These are phyloP conservation scores for Zaprionus ghesquierei DNA, from an alignment of 1,140 invertebrate genomes.

Conservation along the genomic window DNA sequence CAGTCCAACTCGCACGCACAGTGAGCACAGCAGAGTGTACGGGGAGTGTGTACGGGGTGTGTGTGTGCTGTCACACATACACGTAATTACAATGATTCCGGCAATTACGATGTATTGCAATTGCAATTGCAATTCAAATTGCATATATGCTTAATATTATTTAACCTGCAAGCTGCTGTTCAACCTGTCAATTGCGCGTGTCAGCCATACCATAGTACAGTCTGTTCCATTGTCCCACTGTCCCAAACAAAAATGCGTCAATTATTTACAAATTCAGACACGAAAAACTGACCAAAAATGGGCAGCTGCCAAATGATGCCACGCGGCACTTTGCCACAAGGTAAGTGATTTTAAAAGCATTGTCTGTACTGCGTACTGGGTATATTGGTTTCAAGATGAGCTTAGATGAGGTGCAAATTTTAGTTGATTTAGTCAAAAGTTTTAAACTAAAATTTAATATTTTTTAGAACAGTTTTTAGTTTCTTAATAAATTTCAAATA, in stretches of 20 bases:
- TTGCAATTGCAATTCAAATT: constrained; percentile 52
- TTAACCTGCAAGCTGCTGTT: constrained; percentile 46
- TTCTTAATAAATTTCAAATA: too few species aligned
- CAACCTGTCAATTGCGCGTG: constrained; percentile 21
- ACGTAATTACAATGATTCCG: constrained; percentile 72
- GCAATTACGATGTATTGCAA: constrained; percentile 67
- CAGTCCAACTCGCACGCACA: constrained; percentile 8
- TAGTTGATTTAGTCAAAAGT: too few species aligned
- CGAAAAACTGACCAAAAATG: constrained; percentile 31
- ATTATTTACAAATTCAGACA: constrained; percentile 28
- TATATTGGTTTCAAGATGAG: background rate
- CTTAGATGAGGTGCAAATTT: too few species aligned
- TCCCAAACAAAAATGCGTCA: constrained; percentile 7
- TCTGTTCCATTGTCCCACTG: background rate
- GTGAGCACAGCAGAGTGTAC: background rate
- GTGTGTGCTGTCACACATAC: constrained; percentile 40
- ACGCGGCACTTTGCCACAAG: background rate
- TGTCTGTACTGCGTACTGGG: too few species aligned
- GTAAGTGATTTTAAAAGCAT: background rate
- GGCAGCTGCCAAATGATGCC: constrained; percentile 36
- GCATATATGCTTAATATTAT: constrained; percentile 65
- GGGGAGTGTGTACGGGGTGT: constrained; percentile 2
- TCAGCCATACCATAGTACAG: background rate
- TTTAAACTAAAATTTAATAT: too few species aligned
- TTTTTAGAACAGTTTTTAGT: too few species aligned